phyloP scores from a whole-genome alignment of 2,113 vertebrate species.

The Pseudorasbora parva region DNA sequence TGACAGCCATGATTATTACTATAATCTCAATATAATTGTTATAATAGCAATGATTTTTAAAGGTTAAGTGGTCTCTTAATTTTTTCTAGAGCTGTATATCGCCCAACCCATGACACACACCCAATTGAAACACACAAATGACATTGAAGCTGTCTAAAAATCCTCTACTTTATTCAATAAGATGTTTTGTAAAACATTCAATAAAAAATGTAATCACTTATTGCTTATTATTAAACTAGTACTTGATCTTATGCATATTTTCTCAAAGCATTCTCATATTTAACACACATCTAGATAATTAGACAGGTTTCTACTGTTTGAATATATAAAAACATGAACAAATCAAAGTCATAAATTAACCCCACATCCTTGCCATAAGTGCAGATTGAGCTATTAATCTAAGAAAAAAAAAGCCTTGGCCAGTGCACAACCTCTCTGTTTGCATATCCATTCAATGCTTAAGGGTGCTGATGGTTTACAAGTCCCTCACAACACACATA shows the following conservation, averaged over 20 bases:
- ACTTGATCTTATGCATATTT: conserved; percentile 77
- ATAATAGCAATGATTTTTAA: too few species aligned
- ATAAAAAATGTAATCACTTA: conserved; percentile 80
- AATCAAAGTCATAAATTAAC: conserved; percentile 59
- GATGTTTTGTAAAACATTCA: conserved; percentile 82
- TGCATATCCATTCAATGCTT: conserved; percentile 42
- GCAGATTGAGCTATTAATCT: conserved; percentile 49
- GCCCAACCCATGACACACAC: conserved; percentile 26
- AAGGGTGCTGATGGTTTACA: conserved; percentile 60
- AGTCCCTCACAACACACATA: conserved; percentile 67
- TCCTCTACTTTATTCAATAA: conserved; percentile 82
- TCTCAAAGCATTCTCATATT: conserved; percentile 72
- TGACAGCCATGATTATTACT: not conserved
- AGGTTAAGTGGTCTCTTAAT: too few species aligned
- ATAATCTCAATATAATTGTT: conserved; percentile 18
- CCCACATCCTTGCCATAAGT: conserved; percentile 64
- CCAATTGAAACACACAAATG: conserved; percentile 28
- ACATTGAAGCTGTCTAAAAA: conserved; percentile 73
- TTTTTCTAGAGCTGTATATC: too few species aligned
- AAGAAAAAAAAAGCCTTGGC: conserved; percentile 35
- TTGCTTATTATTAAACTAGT: conserved; percentile 78
- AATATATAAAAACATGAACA: conserved; percentile 72
- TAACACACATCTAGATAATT: conserved; percentile 70
- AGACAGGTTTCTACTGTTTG: conserved; percentile 67
- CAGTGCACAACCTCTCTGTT: conserved; percentile 39